These are phyloP conservation scores for Lipophrys pholis DNA, from an alignment of 2,113 vertebrate species.

Conservation along the genomic window DNA sequence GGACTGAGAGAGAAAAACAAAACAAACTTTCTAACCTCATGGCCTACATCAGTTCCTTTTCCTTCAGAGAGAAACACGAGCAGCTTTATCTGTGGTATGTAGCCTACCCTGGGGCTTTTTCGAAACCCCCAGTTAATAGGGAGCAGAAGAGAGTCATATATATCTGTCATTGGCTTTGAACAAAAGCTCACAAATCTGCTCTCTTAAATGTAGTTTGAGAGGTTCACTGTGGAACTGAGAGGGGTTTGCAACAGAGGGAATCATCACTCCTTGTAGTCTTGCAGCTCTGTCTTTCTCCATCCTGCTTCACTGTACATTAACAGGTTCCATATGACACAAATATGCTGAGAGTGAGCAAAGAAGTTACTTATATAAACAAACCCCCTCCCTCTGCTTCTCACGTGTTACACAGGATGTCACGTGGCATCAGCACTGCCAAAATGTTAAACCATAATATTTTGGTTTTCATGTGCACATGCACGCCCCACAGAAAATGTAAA, in stretches of 20 bases:
- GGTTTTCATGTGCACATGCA: conserved; percentile 39
- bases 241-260: neutral
- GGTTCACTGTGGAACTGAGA: conserved; percentile 10
- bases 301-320: conserved; percentile 50
- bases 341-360: conserved; percentile 10
- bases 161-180: neutral
- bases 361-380: conserved; percentile 43
- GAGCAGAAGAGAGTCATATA: neutral
- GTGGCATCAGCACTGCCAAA: conserved; percentile 51
- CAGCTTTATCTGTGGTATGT: conserved; percentile 35
- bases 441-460: conserved; percentile 67
- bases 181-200: conserved; percentile 12
- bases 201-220: neutral
- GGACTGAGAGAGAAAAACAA: conserved; percentile 28
- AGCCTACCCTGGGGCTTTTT: conserved; percentile 22
- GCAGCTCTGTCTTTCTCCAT: conserved; percentile 1
- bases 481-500: conserved; percentile 2
- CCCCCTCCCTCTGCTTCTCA: conserved; percentile 42
- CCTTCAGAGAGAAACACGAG: conserved; percentile 17
- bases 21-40: conserved; percentile 44
- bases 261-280: no score
- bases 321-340: conserved; percentile 63
- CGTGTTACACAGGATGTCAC: conserved; percentile 65
- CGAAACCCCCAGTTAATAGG: conserved; percentile 13
- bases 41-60: conserved; percentile 22